These are phyloP conservation scores for Garra rufa DNA, from an alignment of 2,113 vertebrate species.

Conservation along the genomic window DNA sequence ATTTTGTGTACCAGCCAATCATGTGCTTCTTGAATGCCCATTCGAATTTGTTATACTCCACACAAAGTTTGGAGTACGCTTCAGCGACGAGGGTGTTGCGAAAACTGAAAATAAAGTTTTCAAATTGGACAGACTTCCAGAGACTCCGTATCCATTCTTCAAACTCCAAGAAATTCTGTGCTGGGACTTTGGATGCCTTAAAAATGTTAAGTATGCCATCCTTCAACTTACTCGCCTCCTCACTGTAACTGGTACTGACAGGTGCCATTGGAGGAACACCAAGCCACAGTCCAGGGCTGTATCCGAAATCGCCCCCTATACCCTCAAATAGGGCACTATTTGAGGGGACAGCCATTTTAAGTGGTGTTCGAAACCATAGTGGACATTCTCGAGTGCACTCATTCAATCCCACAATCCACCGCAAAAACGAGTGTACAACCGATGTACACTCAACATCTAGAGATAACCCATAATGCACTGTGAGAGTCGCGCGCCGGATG, in stretches of 20 bases:
- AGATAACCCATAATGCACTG: too few relatives aligned
- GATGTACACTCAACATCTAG: too few relatives aligned
- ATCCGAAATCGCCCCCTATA: too few relatives aligned
- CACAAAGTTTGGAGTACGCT: conserved; percentile 54
- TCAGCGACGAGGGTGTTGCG: conserved; percentile 59
- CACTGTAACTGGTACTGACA: conserved; percentile 59
- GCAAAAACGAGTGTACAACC: too few relatives aligned
- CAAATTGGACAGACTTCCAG: conserved; percentile 57
- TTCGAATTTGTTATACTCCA: conserved; percentile 54
- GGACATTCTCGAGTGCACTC: too few relatives aligned
- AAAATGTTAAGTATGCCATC: conserved; percentile 51
- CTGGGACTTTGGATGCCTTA: not conserved
- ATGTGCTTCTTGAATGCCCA: conserved; percentile 53
- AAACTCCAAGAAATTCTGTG: conserved; percentile 57
- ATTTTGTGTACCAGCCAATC: conserved; percentile 22
- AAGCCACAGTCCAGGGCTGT: conserved; percentile 63
- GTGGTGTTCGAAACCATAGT: too few relatives aligned
- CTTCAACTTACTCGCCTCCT: conserved; percentile 58
- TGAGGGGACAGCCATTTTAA: too few relatives aligned
- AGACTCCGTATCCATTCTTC: conserved; percentile 39
- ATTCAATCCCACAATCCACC: too few relatives aligned
- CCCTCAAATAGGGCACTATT: too few relatives aligned
- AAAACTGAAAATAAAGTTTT: conserved; percentile 64
- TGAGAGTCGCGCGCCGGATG: too few relatives aligned
- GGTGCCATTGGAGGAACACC: conserved; percentile 66